These are phyloP conservation scores for Emydocephalus ijimae DNA, from an alignment of 2,113 vertebrate genomes.

Conservation along the genomic window DNA sequence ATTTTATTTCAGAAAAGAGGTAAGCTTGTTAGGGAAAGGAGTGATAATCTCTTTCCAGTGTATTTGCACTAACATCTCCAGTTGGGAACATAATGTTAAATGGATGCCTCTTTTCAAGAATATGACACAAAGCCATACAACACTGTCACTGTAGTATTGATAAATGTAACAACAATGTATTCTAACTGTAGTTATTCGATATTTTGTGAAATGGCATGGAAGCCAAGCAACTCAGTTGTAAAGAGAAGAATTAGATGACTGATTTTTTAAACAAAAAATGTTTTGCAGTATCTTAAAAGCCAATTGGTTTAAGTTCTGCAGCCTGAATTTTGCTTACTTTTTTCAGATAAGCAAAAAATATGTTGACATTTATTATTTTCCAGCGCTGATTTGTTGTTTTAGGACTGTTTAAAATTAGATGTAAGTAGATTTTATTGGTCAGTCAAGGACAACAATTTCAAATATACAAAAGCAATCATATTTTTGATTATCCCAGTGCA, in stretches of 20 bases:
- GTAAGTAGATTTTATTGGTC: neutral
- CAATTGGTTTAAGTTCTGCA: neutral
- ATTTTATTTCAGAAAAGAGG: neutral
- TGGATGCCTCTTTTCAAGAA: neutral
- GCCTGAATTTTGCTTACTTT: neutral
- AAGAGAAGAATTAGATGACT: neutral
- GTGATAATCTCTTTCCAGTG: neutral
- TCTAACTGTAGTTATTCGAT: neutral
- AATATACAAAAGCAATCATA: neutral
- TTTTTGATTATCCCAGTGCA: neutral
- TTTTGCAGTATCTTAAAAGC: neutral
- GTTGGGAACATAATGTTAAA: neutral
- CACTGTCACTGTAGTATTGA: neutral
- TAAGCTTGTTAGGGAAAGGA: neutral
- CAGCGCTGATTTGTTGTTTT: neutral
- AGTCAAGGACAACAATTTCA: conserved; percentile 4
- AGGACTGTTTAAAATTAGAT: neutral
- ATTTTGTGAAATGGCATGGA: neutral
- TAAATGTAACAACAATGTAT: neutral
- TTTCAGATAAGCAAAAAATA: neutral
- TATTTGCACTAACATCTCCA: neutral
- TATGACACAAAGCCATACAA: neutral
- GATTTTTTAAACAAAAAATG: neutral
- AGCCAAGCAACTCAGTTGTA: neutral
- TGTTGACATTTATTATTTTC: neutral